Evolutionary conservation across 2,797 vertebrate genomes (phyloP).

Genomic region (Aulostomus chinensis): DNA sequence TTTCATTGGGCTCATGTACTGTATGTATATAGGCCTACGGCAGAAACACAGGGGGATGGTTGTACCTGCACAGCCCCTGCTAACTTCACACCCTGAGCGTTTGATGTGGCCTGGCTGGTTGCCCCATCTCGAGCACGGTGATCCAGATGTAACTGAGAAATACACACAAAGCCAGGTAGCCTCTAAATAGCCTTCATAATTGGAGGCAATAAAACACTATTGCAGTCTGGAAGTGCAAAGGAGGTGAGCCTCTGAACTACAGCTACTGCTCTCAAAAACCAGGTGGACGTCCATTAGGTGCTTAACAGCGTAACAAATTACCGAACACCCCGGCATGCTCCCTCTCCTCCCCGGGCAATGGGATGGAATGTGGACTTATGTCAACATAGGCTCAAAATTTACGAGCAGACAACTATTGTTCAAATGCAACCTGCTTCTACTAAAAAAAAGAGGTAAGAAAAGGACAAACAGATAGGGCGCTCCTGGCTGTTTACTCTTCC

Average conservation of each 20-base stretch:
- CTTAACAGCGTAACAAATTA: conserved; percentile 84
- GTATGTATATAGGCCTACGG: conserved; percentile 16
- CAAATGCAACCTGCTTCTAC: conserved; percentile 75
- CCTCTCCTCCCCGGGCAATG: conserved; percentile 62
- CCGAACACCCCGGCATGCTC: conserved; percentile 66
- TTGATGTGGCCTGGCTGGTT: conserved; percentile 77
- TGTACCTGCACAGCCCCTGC: conserved; percentile 47
- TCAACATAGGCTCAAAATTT: conserved; percentile 78
- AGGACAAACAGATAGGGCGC: conserved; percentile 59
- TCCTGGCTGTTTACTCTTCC: conserved; percentile 76
- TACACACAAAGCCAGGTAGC: conserved; percentile 70
- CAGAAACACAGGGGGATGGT: conserved; percentile 22
- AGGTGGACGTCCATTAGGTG: conserved; percentile 79
- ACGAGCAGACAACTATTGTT: conserved; percentile 74
- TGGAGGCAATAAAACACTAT: conserved; percentile 79
- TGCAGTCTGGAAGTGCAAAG: conserved; percentile 75
- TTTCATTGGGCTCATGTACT: not conserved
- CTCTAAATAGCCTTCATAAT: conserved; percentile 80
- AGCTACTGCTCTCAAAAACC: conserved; percentile 74
- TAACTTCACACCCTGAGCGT: conserved; percentile 54
- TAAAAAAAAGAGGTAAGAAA: conserved; percentile 66
- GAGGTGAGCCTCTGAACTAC: conserved; percentile 63
- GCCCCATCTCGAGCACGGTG: conserved; percentile 54
- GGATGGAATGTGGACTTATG: conserved; percentile 74
- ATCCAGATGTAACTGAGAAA: conserved; percentile 74